Evolutionary conservation across 2,113 vertebrate species (phyloP).

Genomic region (Uria lomvia): DNA sequence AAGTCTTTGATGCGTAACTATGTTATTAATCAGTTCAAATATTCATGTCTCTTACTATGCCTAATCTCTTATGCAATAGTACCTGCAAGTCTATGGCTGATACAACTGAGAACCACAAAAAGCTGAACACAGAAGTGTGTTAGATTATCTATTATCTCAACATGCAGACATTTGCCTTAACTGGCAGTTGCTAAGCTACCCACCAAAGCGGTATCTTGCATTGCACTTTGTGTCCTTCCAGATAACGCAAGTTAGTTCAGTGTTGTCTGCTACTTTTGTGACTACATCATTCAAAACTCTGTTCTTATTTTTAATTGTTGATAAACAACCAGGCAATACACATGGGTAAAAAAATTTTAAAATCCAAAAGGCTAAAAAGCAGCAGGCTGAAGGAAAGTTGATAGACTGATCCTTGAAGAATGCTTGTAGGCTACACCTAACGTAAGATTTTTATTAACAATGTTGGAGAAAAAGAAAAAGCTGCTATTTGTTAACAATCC

Average conservation of each 20-base stretch:
- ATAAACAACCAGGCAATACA: not conserved
- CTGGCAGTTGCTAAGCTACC: not conserved
- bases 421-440: not conserved
- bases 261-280: not conserved
- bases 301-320: not conserved
- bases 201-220: not conserved
- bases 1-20: not conserved
- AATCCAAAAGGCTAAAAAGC: not conserved
- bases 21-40: not conserved
- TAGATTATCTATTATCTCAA: not conserved
- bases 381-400: not conserved
- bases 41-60: not conserved
- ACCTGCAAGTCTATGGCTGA: not conserved
- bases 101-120: not conserved
- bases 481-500: not conserved
- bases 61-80: not conserved
- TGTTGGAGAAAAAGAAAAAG: not conserved
- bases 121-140: not conserved
- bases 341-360: not conserved
- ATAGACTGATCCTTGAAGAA: not conserved
- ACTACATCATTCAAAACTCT: not conserved
- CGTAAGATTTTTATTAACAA: not conserved
- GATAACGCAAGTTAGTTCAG: not conserved
- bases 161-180: not conserved
- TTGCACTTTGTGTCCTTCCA: not conserved